Evolutionary conservation across 2,113 vertebrate species (phyloP), one percentile per base, ranked within the genome.

Genomic region (Zosterops pallidus): DNA sequence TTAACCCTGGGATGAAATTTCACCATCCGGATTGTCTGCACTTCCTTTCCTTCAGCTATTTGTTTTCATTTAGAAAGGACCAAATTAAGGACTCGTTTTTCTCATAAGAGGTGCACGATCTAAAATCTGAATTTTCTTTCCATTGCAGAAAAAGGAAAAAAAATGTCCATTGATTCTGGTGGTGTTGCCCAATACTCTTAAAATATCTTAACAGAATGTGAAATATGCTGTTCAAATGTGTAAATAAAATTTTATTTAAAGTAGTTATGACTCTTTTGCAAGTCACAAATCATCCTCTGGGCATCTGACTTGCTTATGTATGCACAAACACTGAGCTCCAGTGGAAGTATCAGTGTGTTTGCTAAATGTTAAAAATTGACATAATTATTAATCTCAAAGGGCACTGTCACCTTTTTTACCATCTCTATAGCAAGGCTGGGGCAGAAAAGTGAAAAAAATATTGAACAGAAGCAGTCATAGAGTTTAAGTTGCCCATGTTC

Each of bases 1-100:
- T 39, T 74, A 78, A 25, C 39, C 5, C 25, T 14, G 12, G 68
- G 31, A 94, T 64, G 25, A 14, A 92, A 82, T 86, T 87, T 80
- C 39, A 35, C 31, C 69, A 83, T 86, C 71, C 0, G 0, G 55
- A 52, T 23, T 77, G 35, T 15, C 83, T 93, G 24, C 4, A n/a
- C 28, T 75, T 92, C 68, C 52, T 75, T 92, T 64, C 67, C 37
- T 85, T 62, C 71, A 77, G 67, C 18, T 78, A 57, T 72, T 74
- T 80, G 13, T 69, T 93, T 86, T 80, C 25, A 83, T 89, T 74
- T 74, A 19, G 64, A 85, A 65, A 46, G 9, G 14, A 62, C 3
- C 6, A 77, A 44, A 64, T 31, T 62, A 56, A 44, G 56, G 50
- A 50, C 35, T 50, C 39, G 5, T 16, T 77, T 63, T 88, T 31